Evolutionary conservation across 2,888 invertebrate genomes (phyloP).

Genomic region (Aproaerema taeniolella): DNA sequence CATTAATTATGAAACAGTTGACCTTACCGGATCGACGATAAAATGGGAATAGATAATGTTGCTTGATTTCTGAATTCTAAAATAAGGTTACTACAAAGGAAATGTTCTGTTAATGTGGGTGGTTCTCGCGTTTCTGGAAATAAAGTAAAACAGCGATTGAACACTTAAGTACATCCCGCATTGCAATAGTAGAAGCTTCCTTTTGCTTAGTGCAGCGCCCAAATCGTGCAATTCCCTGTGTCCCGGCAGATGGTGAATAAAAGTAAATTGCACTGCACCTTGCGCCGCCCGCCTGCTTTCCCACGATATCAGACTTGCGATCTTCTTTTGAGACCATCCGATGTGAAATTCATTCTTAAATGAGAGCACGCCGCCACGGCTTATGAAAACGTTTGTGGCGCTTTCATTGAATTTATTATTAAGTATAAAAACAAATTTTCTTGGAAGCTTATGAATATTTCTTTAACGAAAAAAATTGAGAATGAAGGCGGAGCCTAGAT

Average conservation of each 20-base stretch:
- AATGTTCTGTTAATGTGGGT: conserved; percentile 1
- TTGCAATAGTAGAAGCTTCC: conserved; percentile 31
- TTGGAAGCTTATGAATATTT: no score
- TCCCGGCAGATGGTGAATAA: conserved; percentile 43
- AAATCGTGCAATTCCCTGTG: conserved; percentile 39
- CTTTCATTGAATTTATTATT: no score
- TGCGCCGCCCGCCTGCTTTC: conserved; percentile 38
- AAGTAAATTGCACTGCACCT: conserved; percentile 54
- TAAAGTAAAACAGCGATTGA: conserved; percentile 21
- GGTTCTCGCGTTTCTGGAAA: conserved; percentile 11
- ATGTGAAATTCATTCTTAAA: conserved; percentile 24
- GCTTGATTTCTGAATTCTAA: conserved; percentile 1
- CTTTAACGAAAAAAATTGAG: no score
- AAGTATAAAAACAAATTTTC: no score
- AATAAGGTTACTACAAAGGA: conserved; percentile 1
- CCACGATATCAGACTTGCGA: conserved; percentile 35
- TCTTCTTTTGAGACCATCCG: conserved; percentile 14
- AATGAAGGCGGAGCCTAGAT: no score
- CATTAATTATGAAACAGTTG: conserved; percentile 22
- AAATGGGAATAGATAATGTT: conserved; percentile 1
- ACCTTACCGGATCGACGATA: conserved; percentile 7
- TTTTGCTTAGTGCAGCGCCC: conserved; percentile 38
- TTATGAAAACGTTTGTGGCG: conserved; percentile 35
- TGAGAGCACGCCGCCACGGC: conserved; percentile 23
- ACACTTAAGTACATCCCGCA: conserved; percentile 25